A percentile compares a stretch with the other conserved stretches of the same genome.
Conservation (phyloP, 2,113 vertebrate genomes). For the Gopherus flavomarginatus region DNA sequence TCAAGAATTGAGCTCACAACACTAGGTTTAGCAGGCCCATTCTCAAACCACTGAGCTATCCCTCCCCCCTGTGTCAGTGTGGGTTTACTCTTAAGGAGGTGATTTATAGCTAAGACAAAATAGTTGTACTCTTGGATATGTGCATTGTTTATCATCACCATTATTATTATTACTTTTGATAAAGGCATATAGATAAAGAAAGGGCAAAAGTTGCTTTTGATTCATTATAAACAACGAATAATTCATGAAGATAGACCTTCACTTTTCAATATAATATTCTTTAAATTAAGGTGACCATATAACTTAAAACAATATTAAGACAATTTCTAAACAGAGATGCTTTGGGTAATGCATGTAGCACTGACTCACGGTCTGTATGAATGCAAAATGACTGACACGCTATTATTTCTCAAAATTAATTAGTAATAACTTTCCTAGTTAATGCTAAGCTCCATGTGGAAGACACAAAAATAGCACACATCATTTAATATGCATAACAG, state of each 20-base stretch:
- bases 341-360: background rate
- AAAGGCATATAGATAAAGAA: background rate
- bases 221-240: background rate
- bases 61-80: background rate
- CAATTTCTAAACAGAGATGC: background rate
- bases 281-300: background rate
- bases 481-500: constrained; percentile 77
- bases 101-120: background rate
- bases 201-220: background rate
- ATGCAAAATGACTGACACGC: constrained; percentile 52
- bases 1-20: no score
- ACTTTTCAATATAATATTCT: constrained; percentile 22
- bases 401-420: constrained; percentile 72
- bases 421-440: constrained; percentile 67
- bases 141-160: background rate
- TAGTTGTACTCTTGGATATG: background rate
- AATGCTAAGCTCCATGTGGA: constrained; percentile 61
- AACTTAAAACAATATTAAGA: background rate
- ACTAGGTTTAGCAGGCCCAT: no score
- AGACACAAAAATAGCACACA: constrained; percentile 69
- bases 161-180: background rate
- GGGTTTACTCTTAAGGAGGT: background rate
- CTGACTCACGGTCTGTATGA: background rate
- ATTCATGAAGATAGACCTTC: background rate
- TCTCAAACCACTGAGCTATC: no score